Conservation (phyloP, 2,113 vertebrate genomes). For the Carassius auratus region DNA sequence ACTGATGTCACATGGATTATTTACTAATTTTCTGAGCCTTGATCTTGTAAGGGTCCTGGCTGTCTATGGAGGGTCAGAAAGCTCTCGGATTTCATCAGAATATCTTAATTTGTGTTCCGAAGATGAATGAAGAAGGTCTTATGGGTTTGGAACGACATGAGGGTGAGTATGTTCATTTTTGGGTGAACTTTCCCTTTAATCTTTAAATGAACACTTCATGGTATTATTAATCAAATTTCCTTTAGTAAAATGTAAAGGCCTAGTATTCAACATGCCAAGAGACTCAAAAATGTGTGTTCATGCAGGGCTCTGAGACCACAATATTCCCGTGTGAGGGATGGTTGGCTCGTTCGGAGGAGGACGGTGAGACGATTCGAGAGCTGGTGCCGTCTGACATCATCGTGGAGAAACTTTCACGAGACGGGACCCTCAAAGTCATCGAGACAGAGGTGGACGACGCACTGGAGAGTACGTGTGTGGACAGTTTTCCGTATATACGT, state of each 20-base stretch:
- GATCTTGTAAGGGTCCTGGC: too few relatives aligned
- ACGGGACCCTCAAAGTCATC: slow-evolving; percentile 88
- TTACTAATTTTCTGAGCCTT: too few relatives aligned
- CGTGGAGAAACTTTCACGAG: slow-evolving; percentile 89
- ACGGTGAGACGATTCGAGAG: slow-evolving; percentile 89
- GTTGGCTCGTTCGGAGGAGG: slow-evolving; percentile 93
- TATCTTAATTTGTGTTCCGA: too few relatives aligned
- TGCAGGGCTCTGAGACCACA: slow-evolving; percentile 89
- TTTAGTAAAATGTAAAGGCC: neutral
- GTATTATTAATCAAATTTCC: neutral
- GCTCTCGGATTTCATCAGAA: too few relatives aligned
- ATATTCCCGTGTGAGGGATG: slow-evolving; percentile 93
- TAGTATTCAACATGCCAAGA: neutral
- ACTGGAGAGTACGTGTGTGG: slow-evolving; percentile 83
- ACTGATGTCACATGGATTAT: too few relatives aligned
- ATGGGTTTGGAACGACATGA: too few relatives aligned
- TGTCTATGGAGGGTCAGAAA: too few relatives aligned
- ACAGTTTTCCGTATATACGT: too few relatives aligned
- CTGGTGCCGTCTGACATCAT: slow-evolving; percentile 93
- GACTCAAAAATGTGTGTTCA: slow-evolving; percentile 20
- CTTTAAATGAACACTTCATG: neutral
- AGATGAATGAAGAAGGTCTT: too few relatives aligned
- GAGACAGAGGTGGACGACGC: slow-evolving; percentile 92
- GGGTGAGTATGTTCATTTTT: too few relatives aligned
- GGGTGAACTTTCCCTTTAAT: neutral